Base-by-base conservation (phyloP, 2,797 vertebrate species). In the Allobates femoralis region DNA sequence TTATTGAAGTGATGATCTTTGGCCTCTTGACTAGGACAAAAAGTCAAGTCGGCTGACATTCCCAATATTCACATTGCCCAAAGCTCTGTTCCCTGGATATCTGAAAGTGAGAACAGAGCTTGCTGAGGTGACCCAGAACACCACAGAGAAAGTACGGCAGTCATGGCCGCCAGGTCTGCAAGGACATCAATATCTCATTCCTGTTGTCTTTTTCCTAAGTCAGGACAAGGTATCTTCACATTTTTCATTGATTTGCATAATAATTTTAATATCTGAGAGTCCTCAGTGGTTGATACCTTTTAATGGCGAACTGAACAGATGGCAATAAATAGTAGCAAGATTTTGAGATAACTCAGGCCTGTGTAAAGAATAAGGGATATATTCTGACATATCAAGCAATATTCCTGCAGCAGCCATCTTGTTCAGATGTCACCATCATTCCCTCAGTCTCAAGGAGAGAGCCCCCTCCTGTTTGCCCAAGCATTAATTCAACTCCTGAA, bases 1-100 rank as follows among this genome's bases (percentile, higher is more conserved):
- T 93, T 93, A 93, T 91, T 89, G 87, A 92, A 91, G 89, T 89
- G 89, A 81, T 93, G 92, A 92, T 91, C 91, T 92, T 90, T 92
- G 90, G 87, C 92, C 91, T 89, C 88, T 91, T 91, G 90, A 91
- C 89, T 89, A 89, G 90, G 83, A 85, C 89, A 82, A 8, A 90
- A 88, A 89, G 88, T 89, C 87, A 90, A 86, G 50, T 77, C 76
- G 85, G 80, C 62, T 71, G 85, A 74, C 89, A 89, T 90, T 88
- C 87, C 88, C 88, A 81, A 88, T 89, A 91, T 91, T 88, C 89
- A 87, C 86, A 77, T 89, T 90, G 91, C 90, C 85, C 89, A 89
- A 86, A 91, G 90, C 84, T 79, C 84, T 75, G 85, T 83, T 86
- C 77, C 75, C 26, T 73, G 88, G 88, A 90, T 83, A 84, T 87